phyloP scores from a whole-genome alignment of 2,113 vertebrate genomes.

The Psophia crepitans region DNA sequence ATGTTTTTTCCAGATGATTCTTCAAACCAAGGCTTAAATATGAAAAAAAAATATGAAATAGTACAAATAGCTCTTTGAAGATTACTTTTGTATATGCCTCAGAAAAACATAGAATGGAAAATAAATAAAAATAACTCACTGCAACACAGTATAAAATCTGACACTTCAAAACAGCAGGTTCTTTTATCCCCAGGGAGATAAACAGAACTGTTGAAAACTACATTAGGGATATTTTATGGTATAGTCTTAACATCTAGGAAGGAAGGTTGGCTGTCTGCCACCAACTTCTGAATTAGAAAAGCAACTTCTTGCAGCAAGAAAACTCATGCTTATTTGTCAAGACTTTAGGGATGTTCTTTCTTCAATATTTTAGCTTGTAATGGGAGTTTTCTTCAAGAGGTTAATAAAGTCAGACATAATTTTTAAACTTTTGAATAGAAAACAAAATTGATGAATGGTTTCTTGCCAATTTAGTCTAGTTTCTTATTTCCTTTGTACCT shows the following conservation, averaged over 20 bases:
- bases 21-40: conserved; percentile 65
- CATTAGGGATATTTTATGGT: conserved; percentile 71
- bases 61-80: conserved; percentile 69
- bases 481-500: background rate
- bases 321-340: conserved; percentile 14
- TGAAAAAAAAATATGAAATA: conserved; percentile 45
- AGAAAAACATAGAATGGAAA: conserved; percentile 60
- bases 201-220: conserved; percentile 71
- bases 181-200: conserved; percentile 68
- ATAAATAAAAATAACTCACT: conserved; percentile 73
- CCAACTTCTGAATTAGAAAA: conserved; percentile 26
- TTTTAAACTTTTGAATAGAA: background rate
- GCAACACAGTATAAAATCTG: conserved; percentile 66
- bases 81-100: conserved; percentile 63
- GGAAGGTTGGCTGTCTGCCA: conserved; percentile 40
- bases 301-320: conserved; percentile 7
- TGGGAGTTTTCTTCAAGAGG: background rate
- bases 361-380: conserved; percentile 23
- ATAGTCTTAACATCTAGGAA: conserved; percentile 48
- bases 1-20: background rate
- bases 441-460: background rate
- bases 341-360: conserved; percentile 22
- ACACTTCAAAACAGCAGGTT: conserved; percentile 70
- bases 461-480: background rate
- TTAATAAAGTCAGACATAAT: background rate